Conservation (phyloP, 2,888 invertebrate species). For the Patella ulyssiponensis region DNA sequence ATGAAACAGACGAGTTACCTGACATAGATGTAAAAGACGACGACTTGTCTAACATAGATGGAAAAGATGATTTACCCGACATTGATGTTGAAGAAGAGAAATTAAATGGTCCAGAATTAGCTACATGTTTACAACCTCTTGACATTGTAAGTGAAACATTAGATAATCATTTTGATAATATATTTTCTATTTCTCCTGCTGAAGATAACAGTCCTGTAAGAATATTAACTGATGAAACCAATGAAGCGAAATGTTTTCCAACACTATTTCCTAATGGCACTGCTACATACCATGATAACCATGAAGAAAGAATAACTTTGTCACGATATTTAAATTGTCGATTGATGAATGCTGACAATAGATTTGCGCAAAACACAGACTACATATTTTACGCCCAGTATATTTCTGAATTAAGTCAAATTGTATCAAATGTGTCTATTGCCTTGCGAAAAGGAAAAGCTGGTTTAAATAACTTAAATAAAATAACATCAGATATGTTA, state of each 20-base stretch:
- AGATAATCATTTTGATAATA: constrained; percentile 26
- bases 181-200: constrained; percentile 33
- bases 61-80: neutral
- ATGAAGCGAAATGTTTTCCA: constrained; percentile 32
- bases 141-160: constrained; percentile 29
- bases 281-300: constrained; percentile 15
- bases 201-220: constrained; percentile 30
- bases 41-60: neutral
- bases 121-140: constrained; percentile 35
- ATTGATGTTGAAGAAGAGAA: neutral
- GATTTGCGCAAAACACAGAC: constrained; percentile 26
- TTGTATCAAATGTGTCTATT: constrained; percentile 26
- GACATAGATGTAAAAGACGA: neutral
- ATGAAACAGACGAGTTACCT: neutral
- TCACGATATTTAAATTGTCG: constrained; percentile 27
- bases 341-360: constrained; percentile 23
- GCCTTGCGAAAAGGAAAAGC: constrained; percentile 27
- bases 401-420: constrained; percentile 27
- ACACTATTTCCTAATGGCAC: constrained; percentile 26
- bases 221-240: constrained; percentile 23
- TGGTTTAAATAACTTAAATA: constrained; percentile 8
- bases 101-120: constrained; percentile 2
- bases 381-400: constrained; percentile 34
- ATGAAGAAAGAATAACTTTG: constrained; percentile 12
- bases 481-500: constrained; percentile 21